phyloP scores from a whole-genome alignment of 2,888 invertebrate species.

The Drosophila villosipedis region DNA sequence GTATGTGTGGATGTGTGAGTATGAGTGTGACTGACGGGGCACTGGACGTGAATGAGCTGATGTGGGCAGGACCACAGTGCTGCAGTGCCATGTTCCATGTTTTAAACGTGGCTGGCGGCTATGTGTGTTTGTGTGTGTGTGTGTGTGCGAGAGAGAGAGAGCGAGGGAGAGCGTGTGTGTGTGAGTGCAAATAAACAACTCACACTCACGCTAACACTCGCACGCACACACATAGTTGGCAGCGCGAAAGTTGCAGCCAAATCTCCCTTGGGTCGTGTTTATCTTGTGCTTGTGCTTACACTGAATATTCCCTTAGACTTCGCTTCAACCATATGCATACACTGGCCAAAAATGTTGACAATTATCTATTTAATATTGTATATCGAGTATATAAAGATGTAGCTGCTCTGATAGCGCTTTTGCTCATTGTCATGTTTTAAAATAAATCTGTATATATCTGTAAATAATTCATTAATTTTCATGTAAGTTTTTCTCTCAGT shows the following conservation, averaged over 20 bases:
- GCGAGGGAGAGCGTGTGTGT: not conserved
- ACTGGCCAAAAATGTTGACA: conserved; percentile 4
- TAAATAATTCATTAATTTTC: not conserved
- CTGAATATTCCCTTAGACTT: conserved; percentile 69
- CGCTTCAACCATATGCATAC: conserved; percentile 20
- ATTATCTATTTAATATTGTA: not conserved
- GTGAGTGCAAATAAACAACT: conserved; percentile 7
- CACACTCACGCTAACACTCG: not conserved
- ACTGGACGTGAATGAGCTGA: conserved; percentile 15
- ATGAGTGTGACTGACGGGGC: conserved; percentile 14
- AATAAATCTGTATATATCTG: not conserved
- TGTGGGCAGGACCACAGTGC: conserved; percentile 18
- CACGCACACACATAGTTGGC: conserved; percentile 35
- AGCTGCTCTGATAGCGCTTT: not conserved
- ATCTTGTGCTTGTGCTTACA: conserved; percentile 75
- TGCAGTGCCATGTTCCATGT: conserved; percentile 37
- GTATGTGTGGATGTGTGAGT: conserved; percentile 1
- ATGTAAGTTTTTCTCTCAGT: not conserved
- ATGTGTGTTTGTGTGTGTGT: conserved; percentile 9
- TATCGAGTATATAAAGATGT: not conserved
- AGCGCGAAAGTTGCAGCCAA: conserved; percentile 58
- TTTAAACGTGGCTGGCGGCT: conserved; percentile 52
- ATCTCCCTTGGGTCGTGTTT: conserved; percentile 73
- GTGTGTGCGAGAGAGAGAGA: not conserved
- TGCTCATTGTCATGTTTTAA: not conserved